phyloP scores from a whole-genome alignment of 2,113 vertebrate species.

The human (Homo sapiens) region GRCh38 chr9:132068501-132069000 shows the following conservation, averaged over 20 bases:
- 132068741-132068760: not conserved
- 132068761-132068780: not conserved
- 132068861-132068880: not conserved
- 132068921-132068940: not conserved
- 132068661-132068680: not conserved
- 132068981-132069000: rapidly evolving
- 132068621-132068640: not conserved
- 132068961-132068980: not conserved
- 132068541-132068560: not conserved
- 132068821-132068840: not conserved
- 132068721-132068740: not conserved
- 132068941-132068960: not conserved
- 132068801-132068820: not conserved
- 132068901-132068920: not conserved
- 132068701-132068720: not conserved
- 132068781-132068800: not conserved
- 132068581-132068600: not conserved
- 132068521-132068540: not conserved
- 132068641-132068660: not conserved
- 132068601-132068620: not conserved
- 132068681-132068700: not conserved
- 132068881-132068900: not conserved
- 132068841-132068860: not conserved
- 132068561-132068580: no score
- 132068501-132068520: not conserved